Evolutionary conservation across 1,140 invertebrate genomes (phyloP).

Genomic region (Elymnias hypermnestra): DNA sequence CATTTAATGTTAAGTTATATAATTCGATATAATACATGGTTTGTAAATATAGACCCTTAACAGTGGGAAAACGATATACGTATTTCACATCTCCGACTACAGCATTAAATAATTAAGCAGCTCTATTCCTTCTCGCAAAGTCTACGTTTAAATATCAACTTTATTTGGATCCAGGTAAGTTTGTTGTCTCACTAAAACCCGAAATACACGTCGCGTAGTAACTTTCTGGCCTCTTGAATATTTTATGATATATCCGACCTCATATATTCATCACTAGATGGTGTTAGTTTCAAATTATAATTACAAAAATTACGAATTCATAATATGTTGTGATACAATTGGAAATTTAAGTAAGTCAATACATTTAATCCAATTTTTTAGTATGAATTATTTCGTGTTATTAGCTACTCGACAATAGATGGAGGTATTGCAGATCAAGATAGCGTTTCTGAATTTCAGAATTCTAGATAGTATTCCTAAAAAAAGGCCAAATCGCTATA

Average conservation of each 20-base stretch:
- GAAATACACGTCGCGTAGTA: constrained; percentile 42
- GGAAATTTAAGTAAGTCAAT: no score
- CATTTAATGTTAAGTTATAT: no score
- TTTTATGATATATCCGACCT: constrained; percentile 37
- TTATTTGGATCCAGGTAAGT: constrained; percentile 21
- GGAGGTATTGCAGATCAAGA: no score
- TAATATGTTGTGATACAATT: no score
- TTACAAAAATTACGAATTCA: no score
- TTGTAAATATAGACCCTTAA: not conserved
- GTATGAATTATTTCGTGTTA: constrained; percentile 5
- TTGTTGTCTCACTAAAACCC: constrained; percentile 18
- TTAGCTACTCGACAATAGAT: constrained; percentile 41
- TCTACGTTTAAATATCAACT: constrained; percentile 19
- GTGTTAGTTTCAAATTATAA: constrained; percentile 15
- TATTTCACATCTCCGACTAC: constrained; percentile 43
- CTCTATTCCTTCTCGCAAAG: constrained; percentile 35
- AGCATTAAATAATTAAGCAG: constrained; percentile 48
- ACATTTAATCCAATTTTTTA: not conserved
- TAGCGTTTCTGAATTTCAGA: no score
- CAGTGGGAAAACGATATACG: constrained; percentile 29
- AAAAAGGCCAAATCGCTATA: no score
- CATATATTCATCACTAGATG: constrained; percentile 34
- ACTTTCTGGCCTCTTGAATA: constrained; percentile 50
- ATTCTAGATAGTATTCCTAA: no score
- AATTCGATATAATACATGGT: constrained; percentile 10